Percentiles rank a stretch among this genome's conserved stretches.
These are phyloP conservation scores for Leptodactylus fallax DNA, from an alignment of 2,797 vertebrate species.

Conservation along the genomic window DNA sequence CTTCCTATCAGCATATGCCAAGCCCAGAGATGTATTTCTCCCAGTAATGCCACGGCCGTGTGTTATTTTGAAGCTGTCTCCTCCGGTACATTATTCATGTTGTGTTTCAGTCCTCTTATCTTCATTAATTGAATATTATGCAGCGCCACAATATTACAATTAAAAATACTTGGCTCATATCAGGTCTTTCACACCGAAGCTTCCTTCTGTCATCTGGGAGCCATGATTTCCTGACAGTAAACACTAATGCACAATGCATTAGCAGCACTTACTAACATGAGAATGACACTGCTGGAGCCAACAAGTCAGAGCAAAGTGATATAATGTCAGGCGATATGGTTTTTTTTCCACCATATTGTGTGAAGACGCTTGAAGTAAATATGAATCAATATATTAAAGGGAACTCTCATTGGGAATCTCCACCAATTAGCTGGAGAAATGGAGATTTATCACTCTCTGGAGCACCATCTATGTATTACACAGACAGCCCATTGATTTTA, in stretches of 20 bases:
- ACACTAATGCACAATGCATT: slow-evolving; percentile 55
- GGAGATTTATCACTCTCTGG: background rate
- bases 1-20: background rate
- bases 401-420: background rate
- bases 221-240: slow-evolving; percentile 46
- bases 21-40: background rate
- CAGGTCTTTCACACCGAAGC: slow-evolving; percentile 39
- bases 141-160: slow-evolving; percentile 30
- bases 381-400: slow-evolving; percentile 1
- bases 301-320: slow-evolving; percentile 5
- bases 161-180: slow-evolving; percentile 35
- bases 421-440: background rate
- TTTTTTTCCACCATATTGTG: background rate
- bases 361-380: background rate
- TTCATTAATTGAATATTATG: slow-evolving; percentile 51
- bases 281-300: slow-evolving; percentile 29
- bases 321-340: background rate
- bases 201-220: slow-evolving; percentile 12
- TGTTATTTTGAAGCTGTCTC: background rate
- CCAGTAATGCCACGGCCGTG: background rate
- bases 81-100: slow-evolving; percentile 1
- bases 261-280: slow-evolving; percentile 49
- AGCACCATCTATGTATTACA: background rate
- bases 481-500: slow-evolving; percentile 18
- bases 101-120: background rate